Evolutionary conservation across 2,113 vertebrate genomes (phyloP).

Genomic region (Laticauda laticaudata): DNA sequence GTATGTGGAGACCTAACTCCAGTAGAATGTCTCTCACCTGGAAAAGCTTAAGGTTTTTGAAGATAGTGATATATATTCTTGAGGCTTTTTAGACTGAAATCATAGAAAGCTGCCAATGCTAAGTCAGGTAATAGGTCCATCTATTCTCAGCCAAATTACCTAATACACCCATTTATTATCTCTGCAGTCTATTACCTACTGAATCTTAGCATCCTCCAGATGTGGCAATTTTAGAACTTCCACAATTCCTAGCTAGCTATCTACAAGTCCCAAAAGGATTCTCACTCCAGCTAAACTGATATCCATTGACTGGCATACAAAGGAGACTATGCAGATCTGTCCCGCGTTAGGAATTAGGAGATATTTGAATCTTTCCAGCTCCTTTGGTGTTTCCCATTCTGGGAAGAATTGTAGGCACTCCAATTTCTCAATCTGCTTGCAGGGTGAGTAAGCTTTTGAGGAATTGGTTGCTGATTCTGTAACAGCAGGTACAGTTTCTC

Average conservation of each 20-base stretch:
- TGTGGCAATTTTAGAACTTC: not conserved
- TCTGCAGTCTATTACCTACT: not conserved
- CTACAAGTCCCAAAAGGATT: not conserved
- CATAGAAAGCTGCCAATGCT: not conserved
- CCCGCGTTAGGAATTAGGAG: not conserved
- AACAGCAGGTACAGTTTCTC: not conserved
- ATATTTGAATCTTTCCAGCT: not conserved
- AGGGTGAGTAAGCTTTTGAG: not conserved
- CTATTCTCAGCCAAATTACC: not conserved
- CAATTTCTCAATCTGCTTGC: not conserved
- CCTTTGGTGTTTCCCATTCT: not conserved
- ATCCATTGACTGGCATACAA: not conserved
- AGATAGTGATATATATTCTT: not conserved
- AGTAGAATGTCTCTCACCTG: not conserved
- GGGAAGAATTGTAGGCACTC: not conserved
- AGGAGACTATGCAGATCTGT: not conserved
- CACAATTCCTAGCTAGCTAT: not conserved
- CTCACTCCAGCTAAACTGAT: not conserved
- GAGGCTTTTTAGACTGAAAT: not conserved
- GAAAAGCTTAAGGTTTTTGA: not conserved
- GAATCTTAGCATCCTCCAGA: not conserved
- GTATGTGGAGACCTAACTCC: not conserved
- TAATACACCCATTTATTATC: not conserved
- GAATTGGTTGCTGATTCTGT: not conserved
- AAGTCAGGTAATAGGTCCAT: not conserved